These are phyloP conservation scores for Upupa epops DNA, from an alignment of 2,113 vertebrate genomes.

Conservation along the genomic window DNA sequence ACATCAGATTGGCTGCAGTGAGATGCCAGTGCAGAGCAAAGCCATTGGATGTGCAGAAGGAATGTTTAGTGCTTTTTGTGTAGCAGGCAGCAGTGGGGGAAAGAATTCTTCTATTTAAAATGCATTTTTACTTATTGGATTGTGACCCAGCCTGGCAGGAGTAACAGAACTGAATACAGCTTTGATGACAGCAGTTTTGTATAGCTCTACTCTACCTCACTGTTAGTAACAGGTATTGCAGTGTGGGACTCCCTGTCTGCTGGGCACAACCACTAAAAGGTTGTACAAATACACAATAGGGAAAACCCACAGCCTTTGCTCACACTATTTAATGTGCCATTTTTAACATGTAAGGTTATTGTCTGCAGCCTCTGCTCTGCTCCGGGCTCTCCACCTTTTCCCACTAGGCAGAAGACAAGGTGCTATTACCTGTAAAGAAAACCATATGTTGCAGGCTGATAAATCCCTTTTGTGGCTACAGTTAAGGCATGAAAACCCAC, in stretches of 20 bases:
- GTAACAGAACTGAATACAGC: neutral
- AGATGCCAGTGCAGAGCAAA: neutral
- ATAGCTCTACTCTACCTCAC: neutral
- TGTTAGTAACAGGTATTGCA: neutral
- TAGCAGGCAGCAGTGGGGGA: neutral
- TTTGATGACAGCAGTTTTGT: neutral
- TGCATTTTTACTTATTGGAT: neutral
- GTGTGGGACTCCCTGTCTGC: neutral
- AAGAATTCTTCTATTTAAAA: neutral
- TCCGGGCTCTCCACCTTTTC: neutral
- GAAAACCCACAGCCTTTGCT: neutral
- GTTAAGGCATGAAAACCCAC: neutral
- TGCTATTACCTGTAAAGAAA: conserved; percentile 21
- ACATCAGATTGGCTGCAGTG: neutral
- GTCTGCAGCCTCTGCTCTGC: neutral
- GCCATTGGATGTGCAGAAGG: neutral
- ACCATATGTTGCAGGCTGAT: neutral
- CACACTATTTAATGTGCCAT: neutral
- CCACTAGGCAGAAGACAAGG: neutral
- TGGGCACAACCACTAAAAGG: neutral
- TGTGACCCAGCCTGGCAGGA: neutral
- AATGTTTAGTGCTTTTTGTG: neutral
- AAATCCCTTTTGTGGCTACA: neutral
- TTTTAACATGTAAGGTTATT: neutral
- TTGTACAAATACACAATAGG: neutral